phyloP scores from a whole-genome alignment of 2,888 invertebrate species.

The Trichopoda pennipes region DNA sequence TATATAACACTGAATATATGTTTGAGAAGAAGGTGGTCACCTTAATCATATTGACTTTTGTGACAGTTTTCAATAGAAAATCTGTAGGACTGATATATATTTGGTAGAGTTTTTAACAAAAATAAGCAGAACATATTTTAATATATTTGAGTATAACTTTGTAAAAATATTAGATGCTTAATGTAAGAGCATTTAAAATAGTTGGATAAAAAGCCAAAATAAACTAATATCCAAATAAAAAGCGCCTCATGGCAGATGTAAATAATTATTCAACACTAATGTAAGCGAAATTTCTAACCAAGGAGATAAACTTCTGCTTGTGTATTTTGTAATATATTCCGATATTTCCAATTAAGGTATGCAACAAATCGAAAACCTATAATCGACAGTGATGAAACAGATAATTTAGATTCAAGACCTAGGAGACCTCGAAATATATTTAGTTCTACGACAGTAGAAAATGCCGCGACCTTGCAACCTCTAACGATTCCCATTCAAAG shows the following conservation, averaged over 20 bases:
- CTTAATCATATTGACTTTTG: constrained; percentile 43
- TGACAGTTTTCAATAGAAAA: constrained; percentile 57
- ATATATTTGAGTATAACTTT: constrained; percentile 43
- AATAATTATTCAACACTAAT: constrained; percentile 79
- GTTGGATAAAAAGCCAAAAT: background rate
- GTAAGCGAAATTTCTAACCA: constrained; percentile 69
- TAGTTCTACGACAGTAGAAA: constrained; percentile 47
- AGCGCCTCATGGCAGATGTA: constrained; percentile 77
- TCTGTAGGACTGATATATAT: constrained; percentile 60
- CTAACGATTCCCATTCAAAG: constrained; percentile 45
- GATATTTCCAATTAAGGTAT: constrained; percentile 70
- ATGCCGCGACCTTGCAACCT: constrained; percentile 26
- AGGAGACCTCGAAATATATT: constrained; percentile 59
- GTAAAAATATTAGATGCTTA: constrained; percentile 12
- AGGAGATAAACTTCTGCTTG: background rate
- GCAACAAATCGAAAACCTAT: constrained; percentile 72
- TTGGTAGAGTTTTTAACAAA: constrained; percentile 42
- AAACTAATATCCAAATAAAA: background rate
- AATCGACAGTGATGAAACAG: constrained; percentile 61
- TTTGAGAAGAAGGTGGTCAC: constrained; percentile 20
- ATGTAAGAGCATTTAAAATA: constrained; percentile 21
- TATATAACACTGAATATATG: too few species aligned
- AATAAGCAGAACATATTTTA: constrained; percentile 4
- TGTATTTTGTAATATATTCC: background rate
- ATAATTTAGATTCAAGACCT: constrained; percentile 29